Evolutionary conservation across 2,888 invertebrate genomes (phyloP).

Genomic region (Lacanobia oleracea): DNA sequence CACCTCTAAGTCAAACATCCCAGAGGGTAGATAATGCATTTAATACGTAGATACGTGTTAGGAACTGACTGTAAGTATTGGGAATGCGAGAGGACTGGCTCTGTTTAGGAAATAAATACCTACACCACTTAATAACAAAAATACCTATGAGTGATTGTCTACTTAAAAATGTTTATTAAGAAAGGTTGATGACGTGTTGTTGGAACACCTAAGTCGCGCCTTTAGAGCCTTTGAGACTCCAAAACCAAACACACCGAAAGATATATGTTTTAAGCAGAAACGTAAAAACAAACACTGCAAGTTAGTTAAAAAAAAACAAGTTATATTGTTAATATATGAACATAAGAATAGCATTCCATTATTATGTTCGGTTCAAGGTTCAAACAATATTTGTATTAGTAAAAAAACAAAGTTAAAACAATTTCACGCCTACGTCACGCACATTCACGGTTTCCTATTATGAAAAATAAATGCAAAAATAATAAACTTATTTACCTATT

Average conservation of each 20-base stretch:
- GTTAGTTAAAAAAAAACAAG: not conserved
- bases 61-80: not conserved
- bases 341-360: conserved; percentile 16
- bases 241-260: not conserved
- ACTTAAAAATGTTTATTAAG: too few species aligned
- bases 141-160: too few species aligned
- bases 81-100: not conserved
- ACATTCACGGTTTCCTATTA: conserved; percentile 8
- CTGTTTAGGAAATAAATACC: not conserved
- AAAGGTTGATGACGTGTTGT: not conserved
- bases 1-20: not conserved
- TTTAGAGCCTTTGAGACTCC: not conserved
- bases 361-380: conserved; percentile 34
- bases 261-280: not conserved
- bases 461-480: not conserved
- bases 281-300: not conserved
- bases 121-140: too few species aligned
- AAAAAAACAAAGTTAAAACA: conserved; percentile 1
- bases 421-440: not conserved
- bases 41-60: not conserved
- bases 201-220: not conserved
- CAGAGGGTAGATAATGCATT: too few species aligned
- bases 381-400: conserved; percentile 14
- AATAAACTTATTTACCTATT: conserved; percentile 11
- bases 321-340: not conserved